Evolutionary conservation across 2,888 invertebrate genomes (phyloP).

Genomic region (Drosophila pegasa): DNA sequence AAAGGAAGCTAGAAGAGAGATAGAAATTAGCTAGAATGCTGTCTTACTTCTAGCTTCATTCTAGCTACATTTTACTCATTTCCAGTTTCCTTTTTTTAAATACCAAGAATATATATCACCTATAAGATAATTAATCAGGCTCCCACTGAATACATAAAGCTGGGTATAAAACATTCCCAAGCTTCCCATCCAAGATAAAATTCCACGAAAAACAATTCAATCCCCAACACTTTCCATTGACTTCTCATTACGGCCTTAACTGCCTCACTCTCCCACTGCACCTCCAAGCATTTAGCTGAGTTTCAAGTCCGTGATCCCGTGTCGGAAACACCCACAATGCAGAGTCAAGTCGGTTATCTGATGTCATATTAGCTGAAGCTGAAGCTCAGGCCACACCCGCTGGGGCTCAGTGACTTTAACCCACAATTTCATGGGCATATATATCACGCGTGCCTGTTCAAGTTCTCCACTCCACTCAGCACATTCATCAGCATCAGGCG

Average conservation of each 20-base stretch:
- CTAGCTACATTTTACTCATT: no score
- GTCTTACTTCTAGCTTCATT: no score
- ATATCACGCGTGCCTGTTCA: conserved; percentile 51
- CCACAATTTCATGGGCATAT: conserved; percentile 32
- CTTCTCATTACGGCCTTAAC: not conserved
- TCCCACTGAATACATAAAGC: no score
- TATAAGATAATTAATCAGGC: no score
- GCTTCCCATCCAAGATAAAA: not conserved
- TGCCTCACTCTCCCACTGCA: conserved; percentile 10
- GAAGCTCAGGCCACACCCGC: conserved; percentile 23
- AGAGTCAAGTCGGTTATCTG: conserved; percentile 33
- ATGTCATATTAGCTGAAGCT: conserved; percentile 30
- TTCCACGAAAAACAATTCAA: not conserved
- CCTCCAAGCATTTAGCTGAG: conserved; percentile 27
- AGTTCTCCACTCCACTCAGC: conserved; percentile 43
- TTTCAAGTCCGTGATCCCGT: conserved; percentile 8
- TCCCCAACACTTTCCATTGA: no score
- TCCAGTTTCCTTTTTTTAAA: no score
- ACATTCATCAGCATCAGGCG: conserved; percentile 68
- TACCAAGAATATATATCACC: no score
- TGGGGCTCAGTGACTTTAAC: conserved; percentile 10
- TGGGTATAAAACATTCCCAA: not conserved
- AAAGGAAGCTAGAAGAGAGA: not conserved
- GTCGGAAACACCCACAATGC: conserved; percentile 25
- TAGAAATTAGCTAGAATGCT: not conserved